phyloP scores from a whole-genome alignment of 2,113 vertebrate species.

The Microcebus lehilahytsara region DNA sequence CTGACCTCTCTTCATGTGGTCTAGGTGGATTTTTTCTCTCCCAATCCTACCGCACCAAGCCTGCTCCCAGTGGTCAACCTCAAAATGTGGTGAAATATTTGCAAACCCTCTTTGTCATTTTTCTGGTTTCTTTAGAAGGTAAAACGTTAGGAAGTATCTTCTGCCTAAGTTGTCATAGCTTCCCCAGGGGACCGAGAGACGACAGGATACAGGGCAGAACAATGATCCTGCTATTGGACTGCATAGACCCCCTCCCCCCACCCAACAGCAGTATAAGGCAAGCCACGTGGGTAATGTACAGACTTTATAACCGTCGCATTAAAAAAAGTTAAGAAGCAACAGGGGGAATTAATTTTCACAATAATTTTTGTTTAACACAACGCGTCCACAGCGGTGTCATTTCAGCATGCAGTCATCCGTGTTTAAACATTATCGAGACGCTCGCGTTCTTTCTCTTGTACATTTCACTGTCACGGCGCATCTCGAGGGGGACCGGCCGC shows the following conservation, averaged over 20 bases:
- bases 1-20: neutral
- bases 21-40: neutral
- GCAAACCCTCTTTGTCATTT: neutral
- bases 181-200: neutral
- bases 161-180: neutral
- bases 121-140: neutral
- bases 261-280: fast-evolving
- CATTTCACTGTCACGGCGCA: neutral
- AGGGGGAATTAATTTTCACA: neutral
- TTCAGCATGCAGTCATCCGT: neutral
- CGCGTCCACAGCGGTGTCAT: neutral
- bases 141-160: neutral
- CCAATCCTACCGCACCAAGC: fast-evolving
- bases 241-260: fast-evolving
- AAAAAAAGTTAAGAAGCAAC: neutral
- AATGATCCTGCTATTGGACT: no score
- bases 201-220: no score
- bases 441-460: neutral
- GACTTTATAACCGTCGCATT: no score
- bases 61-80: neutral
- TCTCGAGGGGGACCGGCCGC: neutral
- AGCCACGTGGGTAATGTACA: fast-evolving
- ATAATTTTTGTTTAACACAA: neutral
- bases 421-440: neutral
- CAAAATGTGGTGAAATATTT: neutral